Evolutionary conservation across 2,888 invertebrate genomes (phyloP).

Genomic region (Allacma fusca): DNA sequence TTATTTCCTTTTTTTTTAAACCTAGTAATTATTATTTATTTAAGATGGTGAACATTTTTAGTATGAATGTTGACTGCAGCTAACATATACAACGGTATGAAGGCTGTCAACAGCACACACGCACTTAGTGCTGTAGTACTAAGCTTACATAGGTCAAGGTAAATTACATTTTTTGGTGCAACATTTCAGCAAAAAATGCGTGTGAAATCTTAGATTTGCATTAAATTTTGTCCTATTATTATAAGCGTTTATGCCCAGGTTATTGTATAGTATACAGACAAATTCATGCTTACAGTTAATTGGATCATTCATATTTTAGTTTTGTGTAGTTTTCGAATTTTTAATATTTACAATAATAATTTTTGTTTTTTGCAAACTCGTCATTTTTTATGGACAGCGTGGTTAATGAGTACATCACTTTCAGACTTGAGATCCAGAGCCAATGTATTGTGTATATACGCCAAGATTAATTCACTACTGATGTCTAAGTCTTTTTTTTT

Average conservation of each 20-base stretch:
- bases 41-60: not conserved
- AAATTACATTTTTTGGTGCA: not conserved
- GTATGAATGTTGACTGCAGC: not conserved
- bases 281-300: not conserved
- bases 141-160: not conserved
- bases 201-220: not conserved
- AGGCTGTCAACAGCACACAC: slow-evolving; percentile 1
- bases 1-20: not conserved
- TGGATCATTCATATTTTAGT: not conserved
- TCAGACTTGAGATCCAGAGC: slow-evolving; percentile 26
- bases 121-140: not conserved
- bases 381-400: not conserved
- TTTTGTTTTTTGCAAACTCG: not conserved
- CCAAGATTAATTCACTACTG: not conserved
- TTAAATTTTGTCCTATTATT: not conserved
- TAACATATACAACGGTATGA: no score
- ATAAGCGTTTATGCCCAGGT: slow-evolving; percentile 12
- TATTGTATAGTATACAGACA: not conserved
- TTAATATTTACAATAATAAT: no score
- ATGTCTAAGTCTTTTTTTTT: not conserved
- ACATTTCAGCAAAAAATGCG: not conserved
- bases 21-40: not conserved
- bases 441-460: not conserved
- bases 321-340: not conserved
- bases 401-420: not conserved